Base-by-base conservation (phyloP, 2,888 invertebrate genomes). In the Pelosia muscerda region DNA sequence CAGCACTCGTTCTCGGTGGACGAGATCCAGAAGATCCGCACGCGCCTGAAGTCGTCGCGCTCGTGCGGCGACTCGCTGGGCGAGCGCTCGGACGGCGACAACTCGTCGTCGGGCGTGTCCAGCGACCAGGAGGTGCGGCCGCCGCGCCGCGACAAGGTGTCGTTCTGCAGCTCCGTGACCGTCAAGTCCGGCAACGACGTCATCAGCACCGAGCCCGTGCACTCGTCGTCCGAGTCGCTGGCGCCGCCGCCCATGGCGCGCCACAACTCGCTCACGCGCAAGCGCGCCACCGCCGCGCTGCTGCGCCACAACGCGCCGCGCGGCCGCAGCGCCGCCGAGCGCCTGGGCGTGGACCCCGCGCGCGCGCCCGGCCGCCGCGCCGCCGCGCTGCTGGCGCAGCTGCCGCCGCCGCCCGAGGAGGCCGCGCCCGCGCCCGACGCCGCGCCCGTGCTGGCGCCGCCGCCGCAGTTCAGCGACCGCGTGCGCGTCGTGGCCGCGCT, bases 381-480 rank as follows among this genome's bases (percentile, higher is more conserved):
- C 1, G 86, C 86, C 66, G 66, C 54, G 73, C 85, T 61, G 74
- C 94, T 97, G 72, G 98, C 98, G 28, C 98, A 98, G 53, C 98
- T 98, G 49, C 98, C 98, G 54, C 98, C 98, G 72, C 96, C 98
- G 87, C 98, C 98, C 77, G 98, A 98, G 88, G 96, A 96, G 82
- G 95, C 3, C 23, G 93, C 96, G 93, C 64, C 90, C 93, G 57
- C 94, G 95, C 69, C 4, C 4, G 22, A 96, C 69, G 87, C 89
- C 63, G 92, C 42, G 26, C 87, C 69, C 65, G 60, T 62, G 75
- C 94, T 97, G 72, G 98, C 98, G 28, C 98, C 98, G 54, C 98
- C 98, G 53, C 98, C 98, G 54, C 98, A 98, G 92, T 98, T 98
- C 94, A 98, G 97, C 91, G 98, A 98, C 93, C 96, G 97, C 81